These are phyloP conservation scores for Zapus hudsonius DNA, from an alignment of 2,113 vertebrate species.

Conservation along the genomic window DNA sequence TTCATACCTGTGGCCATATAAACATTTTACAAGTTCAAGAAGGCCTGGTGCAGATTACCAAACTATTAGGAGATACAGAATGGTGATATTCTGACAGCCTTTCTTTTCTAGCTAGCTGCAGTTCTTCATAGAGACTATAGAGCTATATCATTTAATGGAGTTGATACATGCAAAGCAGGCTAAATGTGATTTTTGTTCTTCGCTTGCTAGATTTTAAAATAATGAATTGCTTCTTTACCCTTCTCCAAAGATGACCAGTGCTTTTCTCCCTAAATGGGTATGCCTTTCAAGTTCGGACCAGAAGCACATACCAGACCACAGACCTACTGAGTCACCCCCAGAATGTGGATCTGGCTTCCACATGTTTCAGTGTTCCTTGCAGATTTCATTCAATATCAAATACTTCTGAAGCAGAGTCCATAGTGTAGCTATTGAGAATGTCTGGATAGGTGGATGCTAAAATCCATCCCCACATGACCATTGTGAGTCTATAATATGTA, in stretches of 20 bases:
- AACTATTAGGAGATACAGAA: background rate
- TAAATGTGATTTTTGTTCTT: background rate
- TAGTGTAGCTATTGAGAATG: background rate
- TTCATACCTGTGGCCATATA: background rate
- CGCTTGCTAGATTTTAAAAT: conserved; percentile 32
- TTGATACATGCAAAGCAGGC: conserved; percentile 4
- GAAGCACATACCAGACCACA: background rate
- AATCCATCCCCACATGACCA: background rate
- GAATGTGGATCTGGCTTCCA: background rate
- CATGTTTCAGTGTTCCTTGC: background rate
- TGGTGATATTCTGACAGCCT: background rate
- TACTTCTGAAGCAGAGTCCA: background rate
- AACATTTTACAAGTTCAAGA: background rate
- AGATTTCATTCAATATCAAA: background rate
- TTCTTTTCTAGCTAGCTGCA: background rate
- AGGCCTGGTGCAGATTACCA: background rate
- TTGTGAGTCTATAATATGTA: background rate
- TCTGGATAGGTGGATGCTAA: background rate
- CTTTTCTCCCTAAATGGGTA: background rate
- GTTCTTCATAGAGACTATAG: background rate
- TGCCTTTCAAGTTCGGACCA: background rate
- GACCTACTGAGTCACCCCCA: background rate
- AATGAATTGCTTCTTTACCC: conserved; percentile 9
- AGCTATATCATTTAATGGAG: background rate
- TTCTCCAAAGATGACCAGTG: background rate